phyloP scores from a whole-genome alignment of 2,888 invertebrate species.

The Neuroscelio doddi region DNA sequence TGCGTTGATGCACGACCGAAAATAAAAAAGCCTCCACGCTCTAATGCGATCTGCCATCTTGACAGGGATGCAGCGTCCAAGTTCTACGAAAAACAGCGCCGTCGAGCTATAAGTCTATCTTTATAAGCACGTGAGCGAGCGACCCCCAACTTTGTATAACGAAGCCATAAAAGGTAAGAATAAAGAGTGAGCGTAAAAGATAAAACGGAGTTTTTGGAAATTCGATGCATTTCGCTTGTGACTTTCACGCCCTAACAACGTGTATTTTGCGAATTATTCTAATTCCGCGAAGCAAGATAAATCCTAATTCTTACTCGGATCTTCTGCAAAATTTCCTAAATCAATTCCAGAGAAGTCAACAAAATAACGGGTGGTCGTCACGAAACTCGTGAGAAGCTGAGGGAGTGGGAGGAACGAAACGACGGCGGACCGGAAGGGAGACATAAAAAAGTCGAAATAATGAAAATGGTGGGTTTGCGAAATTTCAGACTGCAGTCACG shows the following conservation, averaged over 20 bases:
- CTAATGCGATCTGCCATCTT: conserved; percentile 58
- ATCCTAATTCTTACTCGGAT: conserved; percentile 21
- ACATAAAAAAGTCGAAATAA: conserved; percentile 41
- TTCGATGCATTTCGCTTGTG: background rate
- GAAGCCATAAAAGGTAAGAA: background rate
- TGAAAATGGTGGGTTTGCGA: conserved; percentile 38
- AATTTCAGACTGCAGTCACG: conserved; percentile 36
- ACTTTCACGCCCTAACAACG: conserved; percentile 7
- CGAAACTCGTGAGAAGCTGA: conserved; percentile 27
- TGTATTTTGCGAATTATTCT: conserved; percentile 34
- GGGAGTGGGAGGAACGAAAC: conserved; percentile 13
- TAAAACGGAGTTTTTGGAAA: no score
- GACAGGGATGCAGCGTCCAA: conserved; percentile 17
- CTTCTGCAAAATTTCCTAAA: conserved; percentile 44
- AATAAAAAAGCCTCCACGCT: conserved; percentile 43
- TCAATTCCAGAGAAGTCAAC: conserved; percentile 48
- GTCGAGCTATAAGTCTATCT: background rate
- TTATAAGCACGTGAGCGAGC: background rate
- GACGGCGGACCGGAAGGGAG: conserved; percentile 37
- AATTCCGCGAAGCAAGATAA: conserved; percentile 36
- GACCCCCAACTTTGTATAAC: background rate
- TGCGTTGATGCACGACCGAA: conserved; percentile 43
- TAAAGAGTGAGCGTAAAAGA: no score
- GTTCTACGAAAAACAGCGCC: conserved; percentile 17
- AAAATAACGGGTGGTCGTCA: conserved; percentile 46